Percentiles rank a stretch among this genome's conserved stretches.
Evolutionary conservation across 2,113 vertebrate genomes (phyloP).

Genomic region (Pangasianodon hypophthalmus): DNA sequence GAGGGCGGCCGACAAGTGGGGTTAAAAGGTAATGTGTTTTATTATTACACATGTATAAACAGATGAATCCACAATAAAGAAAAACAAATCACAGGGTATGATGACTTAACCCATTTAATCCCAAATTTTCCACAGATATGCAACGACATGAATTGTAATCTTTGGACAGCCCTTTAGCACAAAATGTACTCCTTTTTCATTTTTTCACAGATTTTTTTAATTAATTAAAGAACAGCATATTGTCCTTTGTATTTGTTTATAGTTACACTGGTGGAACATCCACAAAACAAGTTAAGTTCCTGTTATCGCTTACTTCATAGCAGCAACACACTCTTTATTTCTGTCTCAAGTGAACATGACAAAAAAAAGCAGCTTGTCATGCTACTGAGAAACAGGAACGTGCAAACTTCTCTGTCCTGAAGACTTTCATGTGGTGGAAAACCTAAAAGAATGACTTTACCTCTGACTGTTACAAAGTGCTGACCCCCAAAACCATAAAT

Average conservation of each 20-base stretch:
- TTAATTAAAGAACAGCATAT: background rate
- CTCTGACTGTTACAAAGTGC: background rate
- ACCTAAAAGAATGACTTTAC: too few relatives aligned
- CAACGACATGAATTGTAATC: background rate
- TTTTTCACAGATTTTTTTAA: background rate
- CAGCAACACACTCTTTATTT: background rate
- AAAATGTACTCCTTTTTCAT: background rate
- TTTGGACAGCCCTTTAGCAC: background rate
- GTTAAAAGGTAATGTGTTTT: constrained; percentile 30
- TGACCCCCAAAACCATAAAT: background rate
- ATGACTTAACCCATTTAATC: background rate
- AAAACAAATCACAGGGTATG: background rate
- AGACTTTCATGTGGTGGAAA: background rate
- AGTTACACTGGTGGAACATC: background rate
- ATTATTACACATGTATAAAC: constrained; percentile 10
- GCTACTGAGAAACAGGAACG: background rate
- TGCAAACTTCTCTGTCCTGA: background rate
- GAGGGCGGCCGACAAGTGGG: constrained; percentile 13
- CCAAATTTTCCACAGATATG: background rate
- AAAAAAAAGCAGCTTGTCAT: background rate
- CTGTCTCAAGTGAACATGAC: background rate
- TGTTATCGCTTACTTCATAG: background rate
- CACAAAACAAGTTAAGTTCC: background rate
- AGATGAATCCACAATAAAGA: background rate
- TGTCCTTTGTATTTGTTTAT: background rate